Evolutionary conservation across 2,113 vertebrate genomes (phyloP).

Genomic region (Corvus moneduloides): DNA sequence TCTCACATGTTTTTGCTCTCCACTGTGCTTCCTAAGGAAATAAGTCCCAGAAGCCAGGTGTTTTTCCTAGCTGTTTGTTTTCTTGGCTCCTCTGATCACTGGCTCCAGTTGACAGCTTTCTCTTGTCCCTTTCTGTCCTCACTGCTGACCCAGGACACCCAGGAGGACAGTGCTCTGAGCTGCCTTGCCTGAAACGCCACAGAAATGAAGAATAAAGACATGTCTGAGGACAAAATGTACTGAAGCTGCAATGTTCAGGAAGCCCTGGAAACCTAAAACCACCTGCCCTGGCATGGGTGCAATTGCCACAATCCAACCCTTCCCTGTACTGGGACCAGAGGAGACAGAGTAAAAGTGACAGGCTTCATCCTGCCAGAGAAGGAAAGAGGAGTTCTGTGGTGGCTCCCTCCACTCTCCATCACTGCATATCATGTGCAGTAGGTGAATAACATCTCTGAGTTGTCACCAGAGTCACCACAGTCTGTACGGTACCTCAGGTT

Average conservation of each 20-base stretch:
- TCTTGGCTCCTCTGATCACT: background rate
- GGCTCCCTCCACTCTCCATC: background rate
- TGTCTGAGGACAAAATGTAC: background rate
- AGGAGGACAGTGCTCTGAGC: background rate
- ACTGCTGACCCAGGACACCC: background rate
- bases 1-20: background rate
- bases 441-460: background rate
- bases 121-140: background rate
- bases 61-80: background rate
- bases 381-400: background rate
- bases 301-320: background rate
- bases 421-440: background rate
- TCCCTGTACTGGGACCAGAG: background rate
- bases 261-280: background rate
- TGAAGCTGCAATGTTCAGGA: background rate
- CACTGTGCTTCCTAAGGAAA: background rate
- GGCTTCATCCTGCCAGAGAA: background rate
- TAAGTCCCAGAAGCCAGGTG: background rate
- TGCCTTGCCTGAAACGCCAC: background rate
- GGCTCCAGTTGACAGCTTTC: background rate
- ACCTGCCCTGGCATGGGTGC: rapidly evolving
- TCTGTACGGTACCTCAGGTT: background rate
- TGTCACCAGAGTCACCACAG: background rate
- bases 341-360: background rate
- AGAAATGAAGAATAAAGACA: background rate